Base-by-base conservation (phyloP, 2,888 invertebrate species). In the Heliconius ismenius region DNA sequence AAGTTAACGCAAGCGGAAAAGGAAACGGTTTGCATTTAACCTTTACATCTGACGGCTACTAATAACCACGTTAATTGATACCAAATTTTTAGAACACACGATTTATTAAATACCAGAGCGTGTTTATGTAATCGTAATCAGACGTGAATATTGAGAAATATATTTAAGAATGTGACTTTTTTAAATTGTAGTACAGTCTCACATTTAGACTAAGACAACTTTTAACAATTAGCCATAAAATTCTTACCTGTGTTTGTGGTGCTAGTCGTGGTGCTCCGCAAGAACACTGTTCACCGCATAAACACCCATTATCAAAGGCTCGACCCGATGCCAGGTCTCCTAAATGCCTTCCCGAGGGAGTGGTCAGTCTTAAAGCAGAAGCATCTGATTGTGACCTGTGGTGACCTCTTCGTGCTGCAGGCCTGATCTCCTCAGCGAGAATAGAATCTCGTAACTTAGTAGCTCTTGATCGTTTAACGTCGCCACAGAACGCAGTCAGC, bases 241-340 rank as follows among this genome's bases (percentile, higher is more conserved):
- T 39, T n/a, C 39, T 15, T 67, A 93, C 93, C 90, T 94, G 93
- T 81, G 89, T 91, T 81, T 94, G 94, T 13, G 94, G 93, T 76
- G 92, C 92, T 75, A 94, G 85, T 82, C 94, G 86, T n/a, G 93
- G 93, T 54, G 93, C 93, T 74, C 92, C 93, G 81, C 94, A 94
- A 26, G 91, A 91, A 87, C 98, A 97, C 85, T 97, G 97, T 88
- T 93, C 93, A 85, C 98, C 98, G 89, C 98, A 98, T 81, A 96
- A 95, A 94, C 99, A 99, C 80, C 99, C 99, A 90, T 97, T 99
- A 93, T 99, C 99, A 91, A 99, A 99, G 43, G 99, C 99, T 85
- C 98, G 96, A 63, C 99, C 99, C 24, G 99, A 98, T 76, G 97
- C 97, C 83, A 99, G 93, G 93, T 99, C 99, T 76, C 98, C 98